Base-by-base conservation (phyloP, 2,797 vertebrate species). In the Hozukius guyotensis region DNA sequence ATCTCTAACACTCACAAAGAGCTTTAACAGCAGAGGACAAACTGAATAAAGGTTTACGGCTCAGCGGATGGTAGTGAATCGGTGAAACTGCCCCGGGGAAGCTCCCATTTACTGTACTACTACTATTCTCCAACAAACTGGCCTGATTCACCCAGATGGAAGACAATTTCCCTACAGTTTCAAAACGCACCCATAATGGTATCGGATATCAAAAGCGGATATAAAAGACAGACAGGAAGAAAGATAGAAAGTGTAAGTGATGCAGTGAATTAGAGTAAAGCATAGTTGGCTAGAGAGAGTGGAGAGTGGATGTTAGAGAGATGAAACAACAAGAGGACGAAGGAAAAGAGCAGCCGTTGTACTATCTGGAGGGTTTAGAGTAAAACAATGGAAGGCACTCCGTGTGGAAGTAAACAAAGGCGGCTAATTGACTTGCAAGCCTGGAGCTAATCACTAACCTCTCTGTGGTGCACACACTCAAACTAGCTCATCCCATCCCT, bases 381-480 rank as follows among this genome's bases (percentile, higher is more conserved):
- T 74, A 80, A 86, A 93, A 92, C 86, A 93, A 91, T 84, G 64
- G 52, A 69, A 73, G 66, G 77, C 71, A 34, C 76, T 87, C 71
- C 68, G 61, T 68, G 75, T 78, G 69, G 65, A 86, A 71, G 82
- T 77, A 81, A 89, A 93, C 86, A 92, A 91, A 88, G 53, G 71
- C 24, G 1, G 72, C 61, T 90, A 89, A 94, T 87, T 89, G 84
- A 91, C 80, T 84, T 61, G 53, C 71, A 78, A 75, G 89, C 92
- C 92, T 31, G 75, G 32, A 82, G 93, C 88, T 77, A 66, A 90
- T 83, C 67, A 69, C 80, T n/a, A 38, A 65, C 69, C 77, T 84
- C 87, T 76, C 25, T 80, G 77, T 53, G 67, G 59, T 5, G 2
- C 52, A 70, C 72, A 74, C 74, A 68, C 73, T 81, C 34, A 2